These are phyloP conservation scores for Stegodyphus mimosarum DNA, from an alignment of 1,140 invertebrate species.

Conservation along the genomic window DNA sequence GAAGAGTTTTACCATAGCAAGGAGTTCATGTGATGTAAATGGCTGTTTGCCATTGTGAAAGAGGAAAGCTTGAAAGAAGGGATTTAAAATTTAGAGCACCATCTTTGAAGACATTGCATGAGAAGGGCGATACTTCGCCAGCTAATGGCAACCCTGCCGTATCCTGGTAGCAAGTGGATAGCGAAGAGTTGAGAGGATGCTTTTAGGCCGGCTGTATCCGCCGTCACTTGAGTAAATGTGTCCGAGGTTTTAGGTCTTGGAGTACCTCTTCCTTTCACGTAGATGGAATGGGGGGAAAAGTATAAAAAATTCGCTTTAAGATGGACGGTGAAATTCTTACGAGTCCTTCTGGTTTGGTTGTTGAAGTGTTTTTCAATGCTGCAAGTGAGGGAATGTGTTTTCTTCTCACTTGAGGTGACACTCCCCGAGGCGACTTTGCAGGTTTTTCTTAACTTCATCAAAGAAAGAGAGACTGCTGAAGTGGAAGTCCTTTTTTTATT, in stretches of 20 bases:
- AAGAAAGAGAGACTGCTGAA: background rate
- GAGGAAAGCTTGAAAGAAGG: no score
- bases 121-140: conserved; percentile 11
- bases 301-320: conserved; percentile 5
- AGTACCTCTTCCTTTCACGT: conserved; percentile 52
- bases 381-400: conserved; percentile 49
- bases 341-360: conserved; percentile 36
- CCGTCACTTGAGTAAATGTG: conserved; percentile 60
- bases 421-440: conserved; percentile 21
- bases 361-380: conserved; percentile 60
- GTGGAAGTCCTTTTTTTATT: no score
- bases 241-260: conserved; percentile 53
- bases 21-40: no score
- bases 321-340: conserved; percentile 46
- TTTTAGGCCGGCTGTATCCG: conserved; percentile 49
- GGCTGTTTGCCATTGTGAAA: no score
- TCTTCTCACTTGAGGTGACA: conserved; percentile 47
- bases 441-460: background rate
- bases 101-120: no score
- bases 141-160: background rate
- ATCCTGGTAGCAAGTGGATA: conserved; percentile 55
- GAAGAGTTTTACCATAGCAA: no score
- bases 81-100: no score
- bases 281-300: conserved; percentile 15
- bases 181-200: conserved; percentile 50